Conservation (phyloP, 2,797 vertebrate genomes). For the Coranthus polyacanthus region DNA sequence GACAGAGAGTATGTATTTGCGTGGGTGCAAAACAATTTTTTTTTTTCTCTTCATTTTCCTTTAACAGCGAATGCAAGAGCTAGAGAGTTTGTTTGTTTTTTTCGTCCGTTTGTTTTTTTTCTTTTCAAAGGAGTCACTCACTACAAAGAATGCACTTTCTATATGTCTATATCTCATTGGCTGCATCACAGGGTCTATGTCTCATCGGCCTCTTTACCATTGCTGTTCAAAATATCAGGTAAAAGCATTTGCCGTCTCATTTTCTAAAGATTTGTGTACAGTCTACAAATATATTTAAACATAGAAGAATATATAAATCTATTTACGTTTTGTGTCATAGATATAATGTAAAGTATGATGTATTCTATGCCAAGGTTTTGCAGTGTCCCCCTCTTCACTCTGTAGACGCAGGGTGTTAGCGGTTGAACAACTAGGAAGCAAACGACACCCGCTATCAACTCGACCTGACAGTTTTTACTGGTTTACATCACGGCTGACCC, state of each 20-base stretch:
- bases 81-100: slow-evolving; percentile 62
- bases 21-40: slow-evolving; percentile 66
- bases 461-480: slow-evolving; percentile 54
- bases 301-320: slow-evolving; percentile 86
- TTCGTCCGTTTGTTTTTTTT: slow-evolving; percentile 54
- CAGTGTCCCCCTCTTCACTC: slow-evolving; percentile 81
- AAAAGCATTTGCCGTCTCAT: slow-evolving; percentile 84
- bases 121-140: slow-evolving; percentile 81
- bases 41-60: slow-evolving; percentile 25
- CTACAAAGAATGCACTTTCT: slow-evolving; percentile 87
- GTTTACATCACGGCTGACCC: slow-evolving; percentile 57
- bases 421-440: slow-evolving; percentile 63
- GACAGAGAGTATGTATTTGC: slow-evolving; percentile 74
- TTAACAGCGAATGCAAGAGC: slow-evolving; percentile 76
- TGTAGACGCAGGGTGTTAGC: slow-evolving; percentile 75
- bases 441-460: slow-evolving; percentile 48
- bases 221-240: slow-evolving; percentile 84
- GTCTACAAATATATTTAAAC: slow-evolving; percentile 86
- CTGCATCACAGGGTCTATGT: slow-evolving; percentile 83
- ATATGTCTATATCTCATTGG: slow-evolving; percentile 81
- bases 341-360: slow-evolving; percentile 85
- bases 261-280: slow-evolving; percentile 86
- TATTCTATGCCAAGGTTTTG: slow-evolving; percentile 86
- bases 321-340: slow-evolving; percentile 87
- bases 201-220: slow-evolving; percentile 79